Base-by-base conservation (phyloP, 2,797 vertebrate genomes). In the Linurgus olivaceus region DNA sequence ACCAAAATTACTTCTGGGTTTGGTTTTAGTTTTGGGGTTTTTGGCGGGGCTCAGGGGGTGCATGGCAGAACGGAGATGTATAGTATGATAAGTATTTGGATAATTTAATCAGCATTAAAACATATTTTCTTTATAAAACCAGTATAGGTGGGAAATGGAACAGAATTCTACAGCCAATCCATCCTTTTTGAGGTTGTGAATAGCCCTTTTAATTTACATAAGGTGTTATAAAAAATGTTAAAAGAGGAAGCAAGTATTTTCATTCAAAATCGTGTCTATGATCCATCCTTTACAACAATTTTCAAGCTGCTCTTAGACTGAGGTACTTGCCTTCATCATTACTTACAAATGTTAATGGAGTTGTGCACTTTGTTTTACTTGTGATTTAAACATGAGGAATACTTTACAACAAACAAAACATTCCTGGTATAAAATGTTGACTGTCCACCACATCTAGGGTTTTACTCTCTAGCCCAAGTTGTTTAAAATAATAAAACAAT, bases 51-150 rank as follows among this genome's bases (percentile, higher is more conserved):
- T 52, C 5, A 31, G 11, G 20, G 20, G 1, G 13, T 76, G 19
- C 9, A 2, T 12, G 17, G 2, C 5, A 9, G 33, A 29, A 51
- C 0, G 1, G 12, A 13, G 19, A 1, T 63, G 2, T 78, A 4
- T 26, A 24, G 6, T 17, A 25, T 37, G 4, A 2, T 44, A 50
- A 66, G 33, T 51, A 17, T 72, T 78, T 17, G 28, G 35, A 47
- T 37, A 70, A 40, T 35, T 40, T 50, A 59, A 50, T 77, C 11
- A 70, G 24, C 38, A 37, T 59, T 73, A 63, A 57, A 85, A 62
- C 10, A 21, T 66, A 17, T 2, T 45, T 71, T 68, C 5, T 47
- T 35, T 87, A 38, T 70, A 70, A 71, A 78, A 63, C 25, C 9
- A 10, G 16, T 35, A 6, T 25, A 38, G 20, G 13, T 47, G 31